Evolutionary conservation across 1,140 invertebrate genomes (phyloP), one percentile per base, ranked within the genome.

Genomic region (Drosophila simulans): DNA sequence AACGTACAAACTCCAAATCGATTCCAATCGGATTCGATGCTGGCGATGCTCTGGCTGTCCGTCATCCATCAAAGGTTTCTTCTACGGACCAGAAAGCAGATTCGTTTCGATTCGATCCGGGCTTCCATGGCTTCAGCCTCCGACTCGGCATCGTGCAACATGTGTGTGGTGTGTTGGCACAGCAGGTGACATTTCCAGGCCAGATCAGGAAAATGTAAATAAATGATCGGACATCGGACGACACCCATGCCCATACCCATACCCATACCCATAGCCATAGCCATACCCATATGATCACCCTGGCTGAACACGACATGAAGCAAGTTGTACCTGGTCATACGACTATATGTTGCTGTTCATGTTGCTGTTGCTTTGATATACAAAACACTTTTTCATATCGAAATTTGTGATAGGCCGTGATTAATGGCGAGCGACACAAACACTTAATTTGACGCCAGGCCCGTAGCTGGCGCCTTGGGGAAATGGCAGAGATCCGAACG

Each of bases 401-500:
- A 89, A 89, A 89, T 74, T 90, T 89, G 79, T 89, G 85, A 89
- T 89, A 89, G 88, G 85, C 83, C 73, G 68, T 89, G 90, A 91
- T 91, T 91, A 91, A 91, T 91, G 90, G 77, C 62, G 71, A 91
- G 80, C 90, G 90, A 91, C 90, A 91, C 90, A 91, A 91, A 91
- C 90, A 91, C 90, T 91, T 91, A 91, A 91, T 91, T 91, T 91
- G 90, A 91, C 90, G 90, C 90, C 74, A 71, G 57, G 53, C 52
- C 77, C 75, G 76, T 77, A 77, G 80, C 84, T 90, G 90, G 90
- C 90, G 90, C 90, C 90, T 86, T 78, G 42, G 70, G 74, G 71
- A 84, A 72, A 62, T 76, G 51, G 71, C 75, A 79, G 63, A 54
- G 55, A 51, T 63, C 43, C 22, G 57, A 43, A 13, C 40, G 13